Evolutionary conservation across 1,140 invertebrate genomes (phyloP), one percentile per base, ranked within the genome.

Genomic region (Drosophila sucinea): DNA sequence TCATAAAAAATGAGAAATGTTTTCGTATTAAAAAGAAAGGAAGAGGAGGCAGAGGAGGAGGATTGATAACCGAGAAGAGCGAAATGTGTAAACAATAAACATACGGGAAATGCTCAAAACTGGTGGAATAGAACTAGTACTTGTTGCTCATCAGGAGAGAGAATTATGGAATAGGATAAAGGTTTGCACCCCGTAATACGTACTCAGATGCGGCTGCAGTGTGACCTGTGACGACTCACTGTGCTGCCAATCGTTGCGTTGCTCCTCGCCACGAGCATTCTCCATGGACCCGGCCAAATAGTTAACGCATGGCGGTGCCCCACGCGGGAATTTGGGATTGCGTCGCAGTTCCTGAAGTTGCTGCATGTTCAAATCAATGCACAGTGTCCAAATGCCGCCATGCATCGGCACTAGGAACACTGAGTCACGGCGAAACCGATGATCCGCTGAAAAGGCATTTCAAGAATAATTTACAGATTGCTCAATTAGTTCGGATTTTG

Each of bases 381-480:
- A 97, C 82, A 97, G 93, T 0, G 96, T 97, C 96, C 96, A 97
- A 76, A 97, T 97, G 1, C 96, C 96, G 1, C 96, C 96, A 73
- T 97, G 95, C 95, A 97, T 96, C 1, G 96, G 96, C 0, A 97
- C 96, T 8, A 97, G 91, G 89, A 96, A 97, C 30, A 95, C 94
- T 4, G 93, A 92, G 3, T 92, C 92, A 27, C 91, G 89, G 17
- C 87, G 84, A 67, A 84, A 91, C 4, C 91, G 90, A 75, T 91
- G 85, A 70, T 91, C 90, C n/a, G 80, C 82, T 90, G 38, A 27
- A 10, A 27, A 2, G 29, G 7, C 5, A 32, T 25, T 7, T 30
- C n/a, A 10, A 0, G 0, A 4, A 30, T 3, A 33, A 35, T 51
- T 30, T 5, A 7, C 4, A 8, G 11, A 4, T 38, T 38, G 1